Base-by-base conservation (phyloP, 2,113 vertebrate genomes). In the Microcebus ravelobensis region DNA sequence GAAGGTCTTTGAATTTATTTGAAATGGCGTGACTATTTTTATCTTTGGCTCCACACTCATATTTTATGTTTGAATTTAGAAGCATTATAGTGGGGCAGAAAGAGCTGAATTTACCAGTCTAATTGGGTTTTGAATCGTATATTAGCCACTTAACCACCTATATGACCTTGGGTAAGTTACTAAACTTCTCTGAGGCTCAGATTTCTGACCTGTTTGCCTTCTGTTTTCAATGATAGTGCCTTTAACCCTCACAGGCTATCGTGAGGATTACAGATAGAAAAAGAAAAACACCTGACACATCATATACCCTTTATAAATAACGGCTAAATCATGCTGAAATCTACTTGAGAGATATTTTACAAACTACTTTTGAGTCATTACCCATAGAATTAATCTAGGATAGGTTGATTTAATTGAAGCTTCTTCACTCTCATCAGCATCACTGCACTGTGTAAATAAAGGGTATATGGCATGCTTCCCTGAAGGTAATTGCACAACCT, bases 1-100 rank as follows among this genome's bases (percentile, higher is more conserved):
- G 67, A 94, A 97, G 55, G 29, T 90, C 82, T 95, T 83, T 94
- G 59, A 85, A 61, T 96, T 87, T 93, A 73, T 93, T 96, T 94
- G 39, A 68, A 94, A 92, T 50, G 61, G 2, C 48, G 8, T 65
- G 84, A 70, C 36, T 96, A 85, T 96, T 97, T 96, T 96, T 96
- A 83, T 90, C 92, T 96, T 74, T 93, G 89, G 29, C 27, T 91
- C 63, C 12, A 82, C 23, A 87, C 61, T 52, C n/a, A 21, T 31
- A 95, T 83, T 96, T 93, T 67, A 80, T 82, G 63, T 88, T 95
- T 20, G 29, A 79, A 89, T 86, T 94, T 82, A 83, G 71, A 93
- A 93, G 55, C 42, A 79, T 34, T 63, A 23, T n/a, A 87, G 21
- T 77, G 55, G 12, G 34, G 27, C 90, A 2, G 36, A 59, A 86